Percentiles rank a stretch among this genome's conserved stretches.
Evolutionary conservation across 2,888 invertebrate genomes (phyloP).

Genomic region (Acrocera orbiculus): DNA sequence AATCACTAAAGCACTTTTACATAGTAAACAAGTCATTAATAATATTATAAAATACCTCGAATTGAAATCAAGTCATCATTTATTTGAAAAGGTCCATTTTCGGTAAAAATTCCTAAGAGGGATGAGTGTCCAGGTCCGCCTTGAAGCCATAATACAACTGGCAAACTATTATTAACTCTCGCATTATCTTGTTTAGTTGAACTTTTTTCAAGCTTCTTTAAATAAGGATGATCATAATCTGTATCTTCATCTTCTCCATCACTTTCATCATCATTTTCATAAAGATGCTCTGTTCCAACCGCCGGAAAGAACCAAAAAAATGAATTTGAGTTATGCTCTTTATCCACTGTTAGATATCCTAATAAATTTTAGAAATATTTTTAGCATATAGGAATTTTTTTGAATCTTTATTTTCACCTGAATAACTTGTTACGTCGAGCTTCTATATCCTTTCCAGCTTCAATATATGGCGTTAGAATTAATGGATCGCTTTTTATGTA

Average conservation of each 20-base stretch:
- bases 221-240: conserved; percentile 19
- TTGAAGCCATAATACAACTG: conserved; percentile 41
- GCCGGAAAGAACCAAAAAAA: conserved; percentile 75
- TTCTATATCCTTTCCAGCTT: conserved; percentile 15
- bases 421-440: conserved; percentile 31
- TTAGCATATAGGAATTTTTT: too few species aligned
- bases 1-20: too few species aligned
- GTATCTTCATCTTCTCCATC: conserved; percentile 32
- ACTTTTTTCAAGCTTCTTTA: conserved; percentile 46
- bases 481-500: conserved; percentile 13
- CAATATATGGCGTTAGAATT: conserved; percentile 30
- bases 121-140: conserved; percentile 43
- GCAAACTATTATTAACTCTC: conserved; percentile 27
- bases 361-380: background rate
- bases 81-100: conserved; percentile 43
- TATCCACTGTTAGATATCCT: conserved; percentile 51
- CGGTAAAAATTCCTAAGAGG: conserved; percentile 39
- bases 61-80: conserved; percentile 25
- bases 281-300: conserved; percentile 25
- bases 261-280: conserved; percentile 32
- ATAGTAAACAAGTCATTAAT: too few species aligned
- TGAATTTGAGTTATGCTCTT: conserved; percentile 50
- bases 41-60: conserved; percentile 12
- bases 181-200: conserved; percentile 30
- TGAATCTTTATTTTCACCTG: too few species aligned